These are phyloP conservation scores for Acridotheres tristis DNA, from an alignment of 2,797 vertebrate species.

Conservation along the genomic window DNA sequence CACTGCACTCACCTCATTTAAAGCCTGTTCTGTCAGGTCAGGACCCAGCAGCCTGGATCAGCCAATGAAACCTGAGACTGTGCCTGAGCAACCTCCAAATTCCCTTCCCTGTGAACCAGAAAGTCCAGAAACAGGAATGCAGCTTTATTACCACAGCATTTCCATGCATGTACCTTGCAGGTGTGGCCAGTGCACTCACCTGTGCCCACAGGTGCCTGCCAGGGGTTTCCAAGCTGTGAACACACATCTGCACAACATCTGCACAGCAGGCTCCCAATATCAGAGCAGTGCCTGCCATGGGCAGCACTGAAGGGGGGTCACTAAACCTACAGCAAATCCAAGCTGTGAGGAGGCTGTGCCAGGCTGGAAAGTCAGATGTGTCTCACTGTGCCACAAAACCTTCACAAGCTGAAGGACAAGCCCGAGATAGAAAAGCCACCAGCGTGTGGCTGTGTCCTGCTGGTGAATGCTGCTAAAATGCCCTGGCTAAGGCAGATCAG, in stretches of 20 bases:
- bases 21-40: background rate
- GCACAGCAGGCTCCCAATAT: background rate
- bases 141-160: background rate
- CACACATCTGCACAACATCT: background rate
- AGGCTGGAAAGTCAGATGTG: background rate
- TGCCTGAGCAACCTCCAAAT: background rate
- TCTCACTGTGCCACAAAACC: background rate
- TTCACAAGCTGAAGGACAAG: background rate
- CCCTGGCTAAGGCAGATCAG: accelerated
- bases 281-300: background rate
- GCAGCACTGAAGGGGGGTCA: background rate
- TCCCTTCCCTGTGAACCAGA: background rate
- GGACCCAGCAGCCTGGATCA: background rate
- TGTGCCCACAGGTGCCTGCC: background rate
- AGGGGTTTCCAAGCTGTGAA: background rate
- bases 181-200: background rate
- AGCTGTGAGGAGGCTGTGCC: background rate
- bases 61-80: background rate
- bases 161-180: background rate
- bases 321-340: background rate
- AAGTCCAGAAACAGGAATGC: background rate
- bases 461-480: background rate
- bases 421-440: background rate
- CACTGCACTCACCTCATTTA: background rate
- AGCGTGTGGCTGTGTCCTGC: background rate